Percentiles rank a stretch among this genome's conserved stretches.
Evolutionary conservation across 2,888 invertebrate species (phyloP).

Genomic region (Lissonota sp.): DNA sequence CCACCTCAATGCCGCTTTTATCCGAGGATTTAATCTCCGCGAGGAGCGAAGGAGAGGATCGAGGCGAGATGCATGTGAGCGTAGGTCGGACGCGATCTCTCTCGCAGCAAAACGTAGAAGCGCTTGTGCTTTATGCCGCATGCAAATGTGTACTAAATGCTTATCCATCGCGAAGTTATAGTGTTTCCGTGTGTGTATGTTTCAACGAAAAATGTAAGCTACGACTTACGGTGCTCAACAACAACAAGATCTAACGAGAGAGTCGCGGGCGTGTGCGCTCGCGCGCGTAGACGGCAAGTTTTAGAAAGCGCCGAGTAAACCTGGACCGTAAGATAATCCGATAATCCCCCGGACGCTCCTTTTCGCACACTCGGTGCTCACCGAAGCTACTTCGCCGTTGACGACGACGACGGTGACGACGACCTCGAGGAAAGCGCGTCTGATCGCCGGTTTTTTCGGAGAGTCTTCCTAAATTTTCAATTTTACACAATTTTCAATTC

Average conservation of each 20-base stretch:
- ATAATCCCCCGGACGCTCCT: slow-evolving; percentile 61
- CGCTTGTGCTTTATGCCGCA: slow-evolving; percentile 15
- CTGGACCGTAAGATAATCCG: slow-evolving; percentile 65
- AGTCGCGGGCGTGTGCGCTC: slow-evolving; percentile 63
- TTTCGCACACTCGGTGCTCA: slow-evolving; percentile 51
- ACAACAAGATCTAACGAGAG: slow-evolving; percentile 67
- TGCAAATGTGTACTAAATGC: neutral
- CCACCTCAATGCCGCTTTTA: slow-evolving; percentile 60
- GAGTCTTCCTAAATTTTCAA: no score
- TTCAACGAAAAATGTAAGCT: slow-evolving; percentile 28
- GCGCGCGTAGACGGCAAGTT: slow-evolving; percentile 63
- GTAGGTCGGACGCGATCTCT: slow-evolving; percentile 63
- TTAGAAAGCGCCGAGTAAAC: slow-evolving; percentile 64
- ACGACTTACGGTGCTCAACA: slow-evolving; percentile 63
- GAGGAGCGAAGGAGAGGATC: slow-evolving; percentile 41
- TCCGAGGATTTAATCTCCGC: slow-evolving; percentile 61
- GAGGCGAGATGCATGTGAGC: slow-evolving; percentile 40
- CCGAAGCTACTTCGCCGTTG: slow-evolving; percentile 47
- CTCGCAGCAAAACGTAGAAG: slow-evolving; percentile 27
- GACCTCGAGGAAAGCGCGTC: neutral
- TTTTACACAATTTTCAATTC: no score
- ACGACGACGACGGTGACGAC: slow-evolving; percentile 55
- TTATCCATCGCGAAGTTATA: neutral
- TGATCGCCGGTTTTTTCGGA: no score
- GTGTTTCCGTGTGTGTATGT: neutral